Evolutionary conservation across 2,113 vertebrate genomes (phyloP), one percentile per base, ranked within the genome.

Genomic region (Cottus gobio): DNA sequence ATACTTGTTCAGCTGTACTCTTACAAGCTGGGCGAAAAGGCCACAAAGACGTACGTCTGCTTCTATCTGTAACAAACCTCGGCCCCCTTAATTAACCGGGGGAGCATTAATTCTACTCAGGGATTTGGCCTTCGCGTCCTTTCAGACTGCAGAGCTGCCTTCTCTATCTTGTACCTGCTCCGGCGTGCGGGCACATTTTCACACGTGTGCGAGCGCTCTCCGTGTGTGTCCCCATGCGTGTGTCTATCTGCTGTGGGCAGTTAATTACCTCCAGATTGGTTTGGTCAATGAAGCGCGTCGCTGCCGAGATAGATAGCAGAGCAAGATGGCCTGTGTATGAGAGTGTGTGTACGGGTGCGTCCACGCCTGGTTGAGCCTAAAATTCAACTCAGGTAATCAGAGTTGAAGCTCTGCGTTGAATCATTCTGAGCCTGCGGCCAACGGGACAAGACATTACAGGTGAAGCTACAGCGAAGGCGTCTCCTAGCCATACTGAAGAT

Each of bases 221-320:
- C 2, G 12, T 83, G 75, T 80, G 77, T 57, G 78, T 75, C 80
- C 72, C 52, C 71, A 57, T 77, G 82, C 31, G 8, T 80, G 73
- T 69, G 83, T 82, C 80, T 90, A 48, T 84, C 76, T 88, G 82
- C 44, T 68, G 77, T 72, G 88, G 88, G 84, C 89, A 90, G 90
- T 92, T 95, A 95, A 94, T 95, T 94, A 94, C 86, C 91, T 90
- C 86, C 83, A 89, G 91, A 94, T 94, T 93, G 94, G 91, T 94
- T 94, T 93, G 93, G 90, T 92, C 94, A 95, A 95, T 95, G 93
- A 94, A 94, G 90, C 92, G 69, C 88, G 88, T 72, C 66, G 76
- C 90, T 84, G 75, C 81, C 60, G 54, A 84, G 85, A 90, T 90
- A 65, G 92, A 89, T 91, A 75, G 90, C 82, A 39, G 87, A 67